Evolutionary conservation across 2,797 vertebrate species (phyloP), one percentile per base, ranked within the genome.

Genomic region (Merluccius polli): DNA sequence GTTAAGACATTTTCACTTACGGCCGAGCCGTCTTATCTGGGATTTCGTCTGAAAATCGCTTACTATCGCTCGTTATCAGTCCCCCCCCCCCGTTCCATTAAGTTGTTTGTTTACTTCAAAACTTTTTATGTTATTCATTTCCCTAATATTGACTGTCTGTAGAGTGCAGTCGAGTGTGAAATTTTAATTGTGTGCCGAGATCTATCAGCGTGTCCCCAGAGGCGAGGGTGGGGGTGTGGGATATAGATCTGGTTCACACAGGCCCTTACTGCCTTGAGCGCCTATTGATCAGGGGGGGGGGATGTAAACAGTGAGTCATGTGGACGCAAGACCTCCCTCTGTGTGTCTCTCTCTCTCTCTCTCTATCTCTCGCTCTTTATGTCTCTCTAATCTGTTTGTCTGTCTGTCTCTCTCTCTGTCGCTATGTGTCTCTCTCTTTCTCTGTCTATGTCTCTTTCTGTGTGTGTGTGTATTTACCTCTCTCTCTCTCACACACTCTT

Each of bases 121-220:
- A 48, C 71, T 84, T 83, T 83, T 78, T 82, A 78, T 72, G 65
- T 79, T 84, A 83, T 88, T 89, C 76, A 83, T 86, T 89, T 87
- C 79, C 71, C 81, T 83, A 80, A 82, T 91, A 91, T 89, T 86
- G 88, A 89, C 85, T 83, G 83, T 81, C 83, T 84, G 83, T 68
- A 73, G 79, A 83, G 80, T 29, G 81, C 87, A 89, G 81, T 87
- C 79, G 32, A 85, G 89, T 83, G 87, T 90, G 85, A 90, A 87
- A 85, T 92, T 92, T 92, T 92, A 92, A 92, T 92, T 92, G 90
- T 89, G 87, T 87, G 81, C 78, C 70, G 79, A 88, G 87, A 87
- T 89, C 82, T 79, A 77, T 85, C 82, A 72, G n/a, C 0, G 52
- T 59, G 52, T 59, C 52, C 52, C 52, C 10, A 1, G 44, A 16